Conservation (phyloP, 2,888 invertebrate species). For the Spilosoma lubricipeda region DNA sequence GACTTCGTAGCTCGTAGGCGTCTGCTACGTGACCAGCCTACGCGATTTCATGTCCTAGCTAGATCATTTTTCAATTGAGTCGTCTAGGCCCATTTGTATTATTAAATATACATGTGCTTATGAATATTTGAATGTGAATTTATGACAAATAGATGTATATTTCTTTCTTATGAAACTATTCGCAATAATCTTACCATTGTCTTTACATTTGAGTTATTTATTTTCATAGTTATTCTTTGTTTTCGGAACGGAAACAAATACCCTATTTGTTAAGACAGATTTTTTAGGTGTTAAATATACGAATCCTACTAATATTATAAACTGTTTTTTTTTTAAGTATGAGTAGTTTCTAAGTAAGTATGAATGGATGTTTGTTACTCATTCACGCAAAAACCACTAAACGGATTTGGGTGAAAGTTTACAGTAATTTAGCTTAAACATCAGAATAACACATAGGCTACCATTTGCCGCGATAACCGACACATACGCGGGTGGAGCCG, state of each 20-base stretch:
- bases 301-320: too few relatives aligned
- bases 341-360: too few relatives aligned
- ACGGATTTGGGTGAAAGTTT: too few relatives aligned
- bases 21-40: slow-evolving; percentile 69
- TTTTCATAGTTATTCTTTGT: slow-evolving; percentile 31
- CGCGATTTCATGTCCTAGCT: slow-evolving; percentile 53
- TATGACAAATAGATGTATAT: slow-evolving; percentile 7
- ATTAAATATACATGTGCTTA: not conserved
- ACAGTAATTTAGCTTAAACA: too few relatives aligned
- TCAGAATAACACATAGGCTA: too few relatives aligned
- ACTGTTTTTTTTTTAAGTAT: too few relatives aligned
- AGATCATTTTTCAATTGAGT: slow-evolving; percentile 53
- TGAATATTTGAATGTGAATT: not conserved
- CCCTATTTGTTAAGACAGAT: slow-evolving; percentile 28
- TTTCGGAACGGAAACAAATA: slow-evolving; percentile 5
- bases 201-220: slow-evolving; percentile 19
- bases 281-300: slow-evolving; percentile 18
- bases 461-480: too few relatives aligned
- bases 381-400: too few relatives aligned
- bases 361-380: too few relatives aligned
- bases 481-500: too few relatives aligned
- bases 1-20: slow-evolving; percentile 57
- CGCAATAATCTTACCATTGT: slow-evolving; percentile 20
- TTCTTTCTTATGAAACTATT: slow-evolving; percentile 21
- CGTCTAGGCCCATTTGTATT: slow-evolving; percentile 15